Evolutionary conservation across 1,140 invertebrate genomes (phyloP), one percentile per base, ranked within the genome.

Genomic region (Saccostrea echinata): DNA sequence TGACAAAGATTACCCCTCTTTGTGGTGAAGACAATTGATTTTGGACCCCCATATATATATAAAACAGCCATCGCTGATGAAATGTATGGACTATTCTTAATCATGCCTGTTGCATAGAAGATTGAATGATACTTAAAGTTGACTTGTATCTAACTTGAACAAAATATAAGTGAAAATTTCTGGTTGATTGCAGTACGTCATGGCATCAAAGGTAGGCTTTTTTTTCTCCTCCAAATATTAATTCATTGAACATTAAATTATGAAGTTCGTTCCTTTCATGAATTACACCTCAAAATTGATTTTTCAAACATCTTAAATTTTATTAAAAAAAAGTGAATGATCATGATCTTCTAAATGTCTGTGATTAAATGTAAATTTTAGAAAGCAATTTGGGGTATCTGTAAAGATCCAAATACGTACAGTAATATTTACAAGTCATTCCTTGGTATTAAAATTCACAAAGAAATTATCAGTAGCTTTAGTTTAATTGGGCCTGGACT

Each of bases 1-100:
- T 76, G 68, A 16, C 24, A 76, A 33, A 76, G 68, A 76, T 76
- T 76, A 76, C 24, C 27, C 27, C 68, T 12, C 55, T 61, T 61
- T 61, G 27, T 33, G 12, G 13, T 27, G 68, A 76, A 76, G 68
- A 76, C 68, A 76, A 76, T 76, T 76, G 68, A 76, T 76, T 76
- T 76, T 76, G 68, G 68, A 76, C 68, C 13, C 13, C 24, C 27
- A 30, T 76, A 33, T 76, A 76, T 76, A 61, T 21, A 76, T 76
- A 76, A 76, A 76, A 76, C 68, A 30, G 64, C 24, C 13, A 16
- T 30, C 27, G 16, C 24, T 33, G 30, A 16, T 76, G 27, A 76
- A 76, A 33, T 16, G 13, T 30, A 27, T 30, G 27, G 12, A 76
- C 55, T 16, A 21, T n/a, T n/a, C n/a, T 21, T 6, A 18, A 18